Base-by-base conservation (phyloP, 2,888 invertebrate species). In the Macrosiphum euphorbiae region DNA sequence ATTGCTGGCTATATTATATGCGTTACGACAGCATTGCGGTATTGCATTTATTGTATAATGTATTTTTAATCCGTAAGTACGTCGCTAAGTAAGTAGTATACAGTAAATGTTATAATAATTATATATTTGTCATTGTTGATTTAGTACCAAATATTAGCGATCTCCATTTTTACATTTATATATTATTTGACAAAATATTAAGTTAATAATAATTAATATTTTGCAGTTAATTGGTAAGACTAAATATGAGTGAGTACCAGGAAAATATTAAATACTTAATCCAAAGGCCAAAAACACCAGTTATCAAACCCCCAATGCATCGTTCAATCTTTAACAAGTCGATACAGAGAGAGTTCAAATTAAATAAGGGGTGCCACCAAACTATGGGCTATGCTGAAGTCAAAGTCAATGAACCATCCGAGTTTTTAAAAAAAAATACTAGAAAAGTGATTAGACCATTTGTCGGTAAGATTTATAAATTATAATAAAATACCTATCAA, bases 331-430 rank as follows among this genome's bases (percentile, higher is more conserved):
- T 96, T 95, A 96, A 96, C 94, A 94, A 95, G 0, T 95, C 95
- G 94, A 95, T 96, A 35, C 94, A 94, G 61, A 91, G 86, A 7
- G 24, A 58, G 35, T 92, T 44, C 87, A 47, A 47, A 24, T 41
- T 44, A 10, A 87, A 92, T n/a, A 95, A 95, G 94, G 92, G 94
- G 1, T 95, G 95, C 61, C 95, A 95, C 91, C 96, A 96, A 88
- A 97, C 97, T 0, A 97, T 98, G 96, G 98, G 98, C 0, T 96
- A 47, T 95, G 97, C 97, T 1, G 96, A 97, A 95, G 96, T 96
- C 13, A 97, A 97, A 0, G 95, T 97, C 0, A 96, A 96, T 91
- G 96, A 96, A 41, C 97, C 98, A 0, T 96, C 96, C 3, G 95
- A 97, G 11, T 98, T 96, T 95, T 95, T 98, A 52, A 97, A 97